Evolutionary conservation across 2,888 invertebrate species (phyloP).

Genomic region (Vannuccia rotundouncinata): DNA sequence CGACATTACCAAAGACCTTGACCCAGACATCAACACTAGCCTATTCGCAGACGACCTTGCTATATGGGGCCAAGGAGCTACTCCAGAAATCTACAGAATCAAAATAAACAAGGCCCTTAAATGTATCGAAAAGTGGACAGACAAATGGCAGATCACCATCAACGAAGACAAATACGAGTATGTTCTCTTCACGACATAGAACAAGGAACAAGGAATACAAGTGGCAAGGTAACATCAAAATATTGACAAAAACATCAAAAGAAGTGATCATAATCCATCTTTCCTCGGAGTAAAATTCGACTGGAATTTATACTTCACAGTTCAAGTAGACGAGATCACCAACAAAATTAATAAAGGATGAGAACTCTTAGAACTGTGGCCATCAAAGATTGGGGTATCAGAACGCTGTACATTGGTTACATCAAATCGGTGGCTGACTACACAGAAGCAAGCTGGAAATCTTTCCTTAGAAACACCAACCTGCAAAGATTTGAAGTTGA

Average conservation of each 20-base stretch:
- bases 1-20: conserved; percentile 2
- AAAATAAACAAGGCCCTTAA: not conserved
- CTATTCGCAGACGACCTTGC: conserved; percentile 15
- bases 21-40: not conserved
- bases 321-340: too few relatives aligned
- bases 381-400: not conserved
- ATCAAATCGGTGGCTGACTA: not conserved
- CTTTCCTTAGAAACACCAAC: not conserved
- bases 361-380: not conserved
- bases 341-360: not conserved
- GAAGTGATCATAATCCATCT: not conserved
- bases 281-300: conserved; percentile 1
- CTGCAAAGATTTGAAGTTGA: not conserved
- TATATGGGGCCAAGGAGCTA: not conserved
- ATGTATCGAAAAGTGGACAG: not conserved
- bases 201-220: not conserved
- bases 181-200: not conserved
- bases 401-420: conserved; percentile 3
- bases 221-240: not conserved
- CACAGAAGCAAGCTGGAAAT: not conserved
- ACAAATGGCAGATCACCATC: not conserved
- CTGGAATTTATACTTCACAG: not conserved
- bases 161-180: conserved; percentile 3
- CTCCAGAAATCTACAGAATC: not conserved
- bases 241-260: conserved; percentile 6